Base-by-base conservation (phyloP, 2,888 invertebrate genomes). In the Neoascia interrupta region DNA sequence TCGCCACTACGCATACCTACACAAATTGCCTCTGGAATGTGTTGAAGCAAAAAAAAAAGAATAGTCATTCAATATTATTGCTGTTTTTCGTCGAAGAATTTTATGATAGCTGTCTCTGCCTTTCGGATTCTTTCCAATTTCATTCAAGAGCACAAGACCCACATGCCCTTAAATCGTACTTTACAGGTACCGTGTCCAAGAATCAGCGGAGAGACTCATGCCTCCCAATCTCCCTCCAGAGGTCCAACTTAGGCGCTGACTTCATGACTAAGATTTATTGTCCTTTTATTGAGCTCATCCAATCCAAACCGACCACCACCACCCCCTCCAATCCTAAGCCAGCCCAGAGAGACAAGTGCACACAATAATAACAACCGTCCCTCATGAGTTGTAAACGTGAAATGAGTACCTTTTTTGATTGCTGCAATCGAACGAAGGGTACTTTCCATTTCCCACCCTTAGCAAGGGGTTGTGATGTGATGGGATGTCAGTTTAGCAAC, bases 371-470 rank as follows among this genome's bases (percentile, higher is more conserved):
- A 43, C 60, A 72, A 61, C 66, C 54, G 23, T 43, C 43, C 54
- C 37, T 10, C 13, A 19, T 10, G 16, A 79, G 56, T 53, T 49
- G 43, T 72, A 66, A 61, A 79, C 37, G 41, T 49, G 41, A 60
- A 79, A 66, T 72, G 66, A 68, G 49, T 72, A 56, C 72, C 28
- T 56, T 79, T n/a, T n/a, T 72, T 49, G 66, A 61, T 66, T 61
- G 54, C 66, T 54, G 54, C 54, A 60, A 47, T 60, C 41, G 28
- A 47, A 43, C 63, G 34, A 51, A 39, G 45, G 36, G 41, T 45
- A 39, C 36, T 53, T 45, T 54, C 18, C 15, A 0, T 11, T 56
- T 36, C 36, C 5, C 13, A 1, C 8, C 8, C 37, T n/a, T 49
- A 45, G 21, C 3, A 15, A 19, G 1, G 41, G 41, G 21, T 6